Percentiles rank a stretch among this genome's conserved stretches.
phyloP scores from a whole-genome alignment of 1,140 invertebrate species.

The Hyphantria cunea region DNA sequence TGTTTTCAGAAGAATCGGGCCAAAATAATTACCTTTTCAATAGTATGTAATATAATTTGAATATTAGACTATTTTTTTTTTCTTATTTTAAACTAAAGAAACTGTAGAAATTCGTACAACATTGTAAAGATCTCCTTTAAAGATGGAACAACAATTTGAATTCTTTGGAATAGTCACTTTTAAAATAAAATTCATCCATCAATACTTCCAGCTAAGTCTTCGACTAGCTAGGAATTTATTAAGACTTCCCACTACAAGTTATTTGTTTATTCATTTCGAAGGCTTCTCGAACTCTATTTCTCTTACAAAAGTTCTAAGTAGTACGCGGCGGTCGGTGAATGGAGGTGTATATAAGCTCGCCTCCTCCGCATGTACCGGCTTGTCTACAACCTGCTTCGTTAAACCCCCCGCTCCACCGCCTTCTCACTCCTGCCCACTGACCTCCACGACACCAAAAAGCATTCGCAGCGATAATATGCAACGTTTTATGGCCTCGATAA shows the following conservation, averaged over 20 bases:
- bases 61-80: too few relatives aligned
- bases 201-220: background rate
- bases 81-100: too few relatives aligned
- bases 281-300: too few relatives aligned
- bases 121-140: too few relatives aligned
- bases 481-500: conserved; percentile 47
- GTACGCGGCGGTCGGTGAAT: conserved; percentile 19
- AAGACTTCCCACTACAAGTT: background rate
- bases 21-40: background rate
- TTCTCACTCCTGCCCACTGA: conserved; percentile 39
- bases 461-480: conserved; percentile 46
- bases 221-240: background rate
- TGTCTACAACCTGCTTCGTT: conserved; percentile 22
- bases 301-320: background rate
- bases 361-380: conserved; percentile 22
- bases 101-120: too few relatives aligned
- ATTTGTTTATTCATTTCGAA: too few relatives aligned
- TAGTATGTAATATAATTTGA: too few relatives aligned
- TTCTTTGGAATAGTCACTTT: too few relatives aligned
- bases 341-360: conserved; percentile 16
- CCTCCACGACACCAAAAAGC: conserved; percentile 43
- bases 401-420: conserved; percentile 26
- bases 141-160: too few relatives aligned
- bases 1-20: background rate
- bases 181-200: too few relatives aligned